Conservation (phyloP, 53 echinoderm and acorn worm genomes). For the Echinarachnius parma region DNA sequence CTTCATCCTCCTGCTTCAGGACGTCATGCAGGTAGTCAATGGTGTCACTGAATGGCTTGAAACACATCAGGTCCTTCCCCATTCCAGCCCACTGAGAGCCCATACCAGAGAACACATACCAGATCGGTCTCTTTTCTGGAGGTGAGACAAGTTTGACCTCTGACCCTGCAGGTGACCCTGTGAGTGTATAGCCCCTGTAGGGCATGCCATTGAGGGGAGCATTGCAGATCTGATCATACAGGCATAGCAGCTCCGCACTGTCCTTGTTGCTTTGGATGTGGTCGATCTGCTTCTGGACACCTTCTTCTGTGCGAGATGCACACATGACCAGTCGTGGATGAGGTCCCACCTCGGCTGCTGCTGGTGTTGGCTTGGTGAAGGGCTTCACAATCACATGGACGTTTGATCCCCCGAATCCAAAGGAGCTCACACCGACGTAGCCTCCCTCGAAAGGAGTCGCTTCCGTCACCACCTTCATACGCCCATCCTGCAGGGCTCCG, state of each 20-base stretch:
- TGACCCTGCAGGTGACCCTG: not conserved
- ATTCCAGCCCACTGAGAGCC: slow-evolving; percentile 86
- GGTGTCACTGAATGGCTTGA: slow-evolving; percentile 63
- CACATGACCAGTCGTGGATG: slow-evolving; percentile 51
- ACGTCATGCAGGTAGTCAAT: slow-evolving; percentile 53
- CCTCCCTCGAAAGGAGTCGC: slow-evolving; percentile 55
- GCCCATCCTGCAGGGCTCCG: slow-evolving; percentile 59
- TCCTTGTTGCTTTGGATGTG: slow-evolving; percentile 31
- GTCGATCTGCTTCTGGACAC: slow-evolving; percentile 42
- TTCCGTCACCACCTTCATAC: slow-evolving; percentile 72
- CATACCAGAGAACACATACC: slow-evolving; percentile 84
- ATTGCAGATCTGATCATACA: slow-evolving; percentile 57
- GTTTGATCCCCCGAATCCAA: slow-evolving; percentile 80
- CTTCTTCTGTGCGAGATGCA: slow-evolving; percentile 63
- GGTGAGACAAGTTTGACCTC: slow-evolving; percentile 46
- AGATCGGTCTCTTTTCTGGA: slow-evolving; percentile 54
- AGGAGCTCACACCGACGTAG: slow-evolving; percentile 72
- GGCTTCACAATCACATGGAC: slow-evolving; percentile 73
- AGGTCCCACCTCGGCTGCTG: not conserved
- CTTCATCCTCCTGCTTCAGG: slow-evolving; percentile 40
- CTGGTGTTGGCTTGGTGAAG: not conserved
- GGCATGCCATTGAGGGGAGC: slow-evolving; percentile 56
- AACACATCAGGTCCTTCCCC: slow-evolving; percentile 70
- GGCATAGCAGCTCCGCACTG: slow-evolving; percentile 21
- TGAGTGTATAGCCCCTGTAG: slow-evolving; percentile 54